Base-by-base conservation (phyloP, 2,113 vertebrate species). In the Progne subis region DNA sequence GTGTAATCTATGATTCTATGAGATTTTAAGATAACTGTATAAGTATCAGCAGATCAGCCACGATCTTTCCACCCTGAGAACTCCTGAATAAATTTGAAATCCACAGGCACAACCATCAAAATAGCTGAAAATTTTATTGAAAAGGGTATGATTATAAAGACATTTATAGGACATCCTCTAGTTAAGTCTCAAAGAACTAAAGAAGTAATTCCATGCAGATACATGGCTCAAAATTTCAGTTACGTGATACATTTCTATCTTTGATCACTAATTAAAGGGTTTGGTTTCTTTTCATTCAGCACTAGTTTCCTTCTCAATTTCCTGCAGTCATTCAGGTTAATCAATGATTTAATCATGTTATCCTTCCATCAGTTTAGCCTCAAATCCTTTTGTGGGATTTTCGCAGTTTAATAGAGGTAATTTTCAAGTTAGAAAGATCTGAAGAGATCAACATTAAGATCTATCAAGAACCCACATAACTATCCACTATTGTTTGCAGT, bases 341-440 rank as follows among this genome's bases (percentile, higher is more conserved):
- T 98, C 98, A 98, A 98, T 98, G 95, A 97, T 98, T 97, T 98
- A 98, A 98, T 98, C 97, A 97, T 65, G 89, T 97, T 98, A 98
- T 96, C 95, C 61, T 93, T 97, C 96, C 94, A 82, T 96, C 96
- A 96, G 97, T 97, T 93, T 97, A 97, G 94, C 95, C 97, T 97
- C 95, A 98, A 98, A 98, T 98, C 88, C 97, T 97, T 98, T 97
- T 98, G 95, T 97, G 96, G 96, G 96, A 98, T 98, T 95, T 98
- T 98, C 78, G 96, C 96, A 97, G 95, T 98, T 98, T 98, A 98
- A 98, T 98, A 97, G 97, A 97, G 92, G 82, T 97, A 97, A 97
- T 98, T 98, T 98, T 97, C 92, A 98, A 95, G 97, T 98, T 98
- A 97, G 55, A 92, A 86, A 82, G 91, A 97, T 97, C 97, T 97